A percentile compares a stretch with the other conserved stretches of the same genome.
Evolutionary conservation across 2,888 invertebrate genomes (phyloP).

Genomic region (Suillia variegata): DNA sequence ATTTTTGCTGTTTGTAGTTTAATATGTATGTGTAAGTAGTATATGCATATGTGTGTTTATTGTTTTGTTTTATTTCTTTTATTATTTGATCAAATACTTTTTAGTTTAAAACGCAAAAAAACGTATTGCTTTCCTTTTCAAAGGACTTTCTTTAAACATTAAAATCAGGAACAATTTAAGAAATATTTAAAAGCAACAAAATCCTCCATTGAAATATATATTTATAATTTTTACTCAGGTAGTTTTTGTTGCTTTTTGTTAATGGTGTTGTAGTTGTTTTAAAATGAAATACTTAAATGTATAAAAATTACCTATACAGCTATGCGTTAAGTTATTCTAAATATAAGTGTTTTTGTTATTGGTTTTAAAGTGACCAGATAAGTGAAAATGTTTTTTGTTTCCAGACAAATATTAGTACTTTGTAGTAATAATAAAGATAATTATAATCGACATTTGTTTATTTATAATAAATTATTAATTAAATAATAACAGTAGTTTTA

Average conservation of each 20-base stretch:
- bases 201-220: neutral
- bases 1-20: neutral
- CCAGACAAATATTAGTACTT: conserved; percentile 15
- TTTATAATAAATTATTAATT: neutral
- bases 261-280: too few relatives aligned
- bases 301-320: too few relatives aligned
- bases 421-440: conserved; percentile 16
- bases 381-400: conserved; percentile 32
- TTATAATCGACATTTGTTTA: conserved; percentile 14
- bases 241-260: too few relatives aligned
- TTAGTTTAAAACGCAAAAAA: neutral
- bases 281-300: too few relatives aligned
- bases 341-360: conserved; percentile 33
- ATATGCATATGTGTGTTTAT: conserved; percentile 13
- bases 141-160: neutral
- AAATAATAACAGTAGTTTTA: neutral
- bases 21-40: conserved; percentile 13
- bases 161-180: conserved; percentile 8
- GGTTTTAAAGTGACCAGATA: conserved; percentile 56
- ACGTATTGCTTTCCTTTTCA: neutral
- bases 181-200: conserved; percentile 9
- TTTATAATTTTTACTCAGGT: too few relatives aligned
- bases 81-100: too few relatives aligned
- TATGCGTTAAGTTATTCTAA: neutral
- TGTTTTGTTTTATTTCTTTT: neutral